phyloP scores from a whole-genome alignment of 1,140 invertebrate species.

The Apis dorsata region DNA sequence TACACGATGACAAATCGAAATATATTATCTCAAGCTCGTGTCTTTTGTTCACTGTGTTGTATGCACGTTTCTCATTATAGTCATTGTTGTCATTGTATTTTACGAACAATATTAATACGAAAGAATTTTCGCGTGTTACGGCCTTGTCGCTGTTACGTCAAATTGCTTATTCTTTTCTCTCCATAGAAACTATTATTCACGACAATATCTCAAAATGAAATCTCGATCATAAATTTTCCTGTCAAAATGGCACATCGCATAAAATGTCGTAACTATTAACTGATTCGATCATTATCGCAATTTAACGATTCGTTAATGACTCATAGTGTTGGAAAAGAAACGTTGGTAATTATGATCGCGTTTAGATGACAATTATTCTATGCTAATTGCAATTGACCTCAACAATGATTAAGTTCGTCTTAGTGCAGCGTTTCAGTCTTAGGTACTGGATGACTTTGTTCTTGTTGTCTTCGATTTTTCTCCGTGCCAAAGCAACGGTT shows the following conservation, averaged over 20 bases:
- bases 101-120: neutral
- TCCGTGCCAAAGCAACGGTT: neutral
- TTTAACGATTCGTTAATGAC: neutral
- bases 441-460: neutral
- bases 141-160: neutral
- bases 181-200: neutral
- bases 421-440: neutral
- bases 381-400: slow-evolving; percentile 6
- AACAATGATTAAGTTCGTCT: neutral
- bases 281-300: neutral
- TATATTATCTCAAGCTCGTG: neutral
- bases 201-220: neutral
- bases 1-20: neutral
- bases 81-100: slow-evolving; percentile 3
- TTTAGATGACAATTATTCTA: neutral
- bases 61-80: neutral
- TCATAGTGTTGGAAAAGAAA: too few relatives aligned
- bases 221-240: neutral
- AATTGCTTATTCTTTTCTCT: neutral
- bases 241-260: neutral
- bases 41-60: neutral
- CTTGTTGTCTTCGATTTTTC: neutral
- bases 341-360: neutral
- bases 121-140: neutral
- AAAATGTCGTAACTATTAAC: neutral